Conservation (phyloP, 2,797 vertebrate genomes). For the Tokudaia tokunoshimensis region DNA sequence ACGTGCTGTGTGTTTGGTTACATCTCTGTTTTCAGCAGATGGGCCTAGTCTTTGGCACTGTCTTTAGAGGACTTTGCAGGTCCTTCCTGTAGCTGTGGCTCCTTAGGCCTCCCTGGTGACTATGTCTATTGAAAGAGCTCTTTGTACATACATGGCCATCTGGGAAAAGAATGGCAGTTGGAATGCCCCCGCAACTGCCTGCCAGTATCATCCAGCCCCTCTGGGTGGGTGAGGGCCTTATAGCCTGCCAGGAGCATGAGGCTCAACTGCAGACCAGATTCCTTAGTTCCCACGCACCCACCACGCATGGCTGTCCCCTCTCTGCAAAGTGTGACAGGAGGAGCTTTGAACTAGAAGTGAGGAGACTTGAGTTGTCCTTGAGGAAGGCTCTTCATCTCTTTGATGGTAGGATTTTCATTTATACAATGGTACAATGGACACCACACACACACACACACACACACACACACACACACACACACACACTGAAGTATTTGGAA, state of each 20-base stretch:
- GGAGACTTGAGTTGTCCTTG: background rate
- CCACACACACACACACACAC: background rate
- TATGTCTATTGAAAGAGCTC: constrained; percentile 30
- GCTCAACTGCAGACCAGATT: background rate
- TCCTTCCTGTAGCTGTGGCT: background rate
- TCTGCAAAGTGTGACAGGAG: background rate
- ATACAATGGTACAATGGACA: background rate
- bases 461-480: background rate
- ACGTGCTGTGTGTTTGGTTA: background rate
- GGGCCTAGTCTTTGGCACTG: background rate
- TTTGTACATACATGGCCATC: constrained; percentile 45
- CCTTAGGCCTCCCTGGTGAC: constrained; percentile 16
- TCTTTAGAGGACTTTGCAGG: constrained; percentile 13
- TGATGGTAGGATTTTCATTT: background rate
- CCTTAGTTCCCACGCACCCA: background rate
- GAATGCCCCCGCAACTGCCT: background rate
- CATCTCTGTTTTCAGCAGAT: background rate
- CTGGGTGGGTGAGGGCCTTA: background rate
- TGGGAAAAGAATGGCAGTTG: constrained; percentile 52
- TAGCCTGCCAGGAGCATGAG: background rate
- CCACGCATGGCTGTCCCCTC: background rate
- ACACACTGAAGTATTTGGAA: background rate
- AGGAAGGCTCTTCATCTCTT: background rate
- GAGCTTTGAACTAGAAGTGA: background rate
- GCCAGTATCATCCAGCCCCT: background rate